Evolutionary conservation across 2,113 vertebrate genomes (phyloP), one percentile per base, ranked within the genome.

Genomic region (Neogobius melanostomus): DNA sequence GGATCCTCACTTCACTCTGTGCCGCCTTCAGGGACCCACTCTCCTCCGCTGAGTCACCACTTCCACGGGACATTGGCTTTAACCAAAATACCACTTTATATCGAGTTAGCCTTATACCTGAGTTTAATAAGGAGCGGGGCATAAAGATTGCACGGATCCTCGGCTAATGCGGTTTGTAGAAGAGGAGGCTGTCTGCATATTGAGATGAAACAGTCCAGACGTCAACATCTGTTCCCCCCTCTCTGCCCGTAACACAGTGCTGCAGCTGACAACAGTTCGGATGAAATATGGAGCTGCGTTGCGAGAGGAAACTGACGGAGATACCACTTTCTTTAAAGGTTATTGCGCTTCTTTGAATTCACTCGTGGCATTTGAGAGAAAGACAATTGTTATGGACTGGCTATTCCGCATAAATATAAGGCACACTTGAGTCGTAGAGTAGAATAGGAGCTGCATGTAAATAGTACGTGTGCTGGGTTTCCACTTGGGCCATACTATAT

Each of bases 131-230:
- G 63, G 54, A 57, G 42, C 64, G 17, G 45, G 69, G 14, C 49
- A 15, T 50, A 14, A 56, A 60, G 10, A 76, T 59, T 64, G 53
- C 61, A 61, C 21, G 61, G n/a, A 57, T 66, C 50, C 64, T 45
- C 36, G 61, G 14, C 21, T 44, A 64, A 74, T 66, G 66, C 65
- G 59, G 74, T 71, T 67, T 59, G 49, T 28, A 56, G 42, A 45
- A 21, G 53, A 28, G 53, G 59, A 61, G 49, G 42, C 59, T 9
- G 59, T 61, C 42, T 45, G 64, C 64, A 67, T 66, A 64, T 49
- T 65, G 62, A 77, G 68, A 82, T 80, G 69, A 90, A 79, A 83
- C 69, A 42, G 81, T 50, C 71, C 77, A 79, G 68, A 76, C 73
- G 63, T 65, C 68, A 71, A 70, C 59, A 66, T 52, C 62, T 64